Evolutionary conservation across 2,113 vertebrate species (phyloP), one percentile per base, ranked within the genome.

Genomic region (Upupa epops): DNA sequence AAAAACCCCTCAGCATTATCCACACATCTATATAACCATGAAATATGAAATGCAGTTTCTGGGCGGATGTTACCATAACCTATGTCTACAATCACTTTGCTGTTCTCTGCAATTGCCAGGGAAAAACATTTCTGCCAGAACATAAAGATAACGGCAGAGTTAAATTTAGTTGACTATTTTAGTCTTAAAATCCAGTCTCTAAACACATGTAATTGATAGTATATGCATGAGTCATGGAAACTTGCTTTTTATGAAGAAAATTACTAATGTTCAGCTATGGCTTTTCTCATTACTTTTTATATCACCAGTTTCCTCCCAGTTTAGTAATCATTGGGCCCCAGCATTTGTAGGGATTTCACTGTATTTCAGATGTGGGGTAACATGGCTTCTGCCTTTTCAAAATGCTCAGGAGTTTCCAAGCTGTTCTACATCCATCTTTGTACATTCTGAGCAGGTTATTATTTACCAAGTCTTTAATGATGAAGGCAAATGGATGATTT

Each of bases 111-210:
- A 69, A 75, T 28, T 83, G 58, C 52, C 18, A 60, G 31, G 58
- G 45, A 68, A 88, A 91, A 88, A 64, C 8, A 37, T 52, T 77
- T 87, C 75, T 88, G 52, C 54, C 77, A 72, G 82, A 90, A 83
- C 51, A 86, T 86, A 84, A 89, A 83, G 86, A 81, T 78, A 94
- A 93, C 1, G 3, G 61, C 61, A 60, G 49, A 55, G 90, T 90
- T 96, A 96, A 94, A 93, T 94, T 91, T 95, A 94, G 90, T 78
- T 26, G 29, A 83, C 79, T 81, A 90, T 93, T 95, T 93, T 83
- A 86, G 68, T 94, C 88, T 86, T 88, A 91, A 90, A 88, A 90
- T 81, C 86, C 73, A 90, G 80, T 49, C 65, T 88, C 83, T 84
- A 75, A 93, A 90, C 49, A 79, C 76, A 65, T 42, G n/a, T 49